Evolutionary conservation across 2,797 vertebrate species (phyloP).

Genomic region (Falco cherrug): DNA sequence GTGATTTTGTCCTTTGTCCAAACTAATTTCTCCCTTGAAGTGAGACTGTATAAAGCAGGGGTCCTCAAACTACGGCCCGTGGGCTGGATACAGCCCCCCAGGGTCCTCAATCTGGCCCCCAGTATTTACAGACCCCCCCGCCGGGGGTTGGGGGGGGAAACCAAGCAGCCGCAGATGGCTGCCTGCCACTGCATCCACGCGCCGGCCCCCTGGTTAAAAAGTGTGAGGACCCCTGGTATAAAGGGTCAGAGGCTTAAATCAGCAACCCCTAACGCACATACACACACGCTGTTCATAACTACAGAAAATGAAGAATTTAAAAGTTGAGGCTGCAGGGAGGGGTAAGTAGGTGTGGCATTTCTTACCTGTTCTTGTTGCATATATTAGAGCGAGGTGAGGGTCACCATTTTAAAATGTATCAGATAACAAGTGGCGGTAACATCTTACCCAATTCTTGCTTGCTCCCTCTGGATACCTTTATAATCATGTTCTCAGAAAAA

Average conservation of each 20-base stretch:
- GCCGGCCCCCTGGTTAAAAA: too few species aligned
- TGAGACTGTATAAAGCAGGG: neutral
- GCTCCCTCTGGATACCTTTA: neutral
- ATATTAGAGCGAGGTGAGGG: neutral
- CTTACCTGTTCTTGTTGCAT: neutral
- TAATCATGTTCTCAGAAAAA: neutral
- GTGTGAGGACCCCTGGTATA: neutral
- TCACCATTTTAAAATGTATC: neutral
- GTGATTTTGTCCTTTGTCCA: neutral
- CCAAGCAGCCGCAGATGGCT: too few species aligned
- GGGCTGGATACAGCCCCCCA: too few species aligned
- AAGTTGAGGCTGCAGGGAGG: neutral
- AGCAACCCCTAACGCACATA: neutral
- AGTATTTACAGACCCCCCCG: too few species aligned
- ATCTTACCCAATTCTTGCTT: neutral
- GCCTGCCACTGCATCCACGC: too few species aligned
- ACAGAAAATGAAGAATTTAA: neutral
- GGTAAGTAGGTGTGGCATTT: neutral
- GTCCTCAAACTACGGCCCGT: too few species aligned
- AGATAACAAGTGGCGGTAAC: neutral
- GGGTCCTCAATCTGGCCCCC: too few species aligned
- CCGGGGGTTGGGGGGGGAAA: too few species aligned
- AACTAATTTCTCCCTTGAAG: neutral
- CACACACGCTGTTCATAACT: neutral
- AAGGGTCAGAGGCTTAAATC: neutral